Evolutionary conservation across 1,140 invertebrate genomes (phyloP), one percentile per base, ranked within the genome.

Genomic region (Rhagoletis pomonella): DNA sequence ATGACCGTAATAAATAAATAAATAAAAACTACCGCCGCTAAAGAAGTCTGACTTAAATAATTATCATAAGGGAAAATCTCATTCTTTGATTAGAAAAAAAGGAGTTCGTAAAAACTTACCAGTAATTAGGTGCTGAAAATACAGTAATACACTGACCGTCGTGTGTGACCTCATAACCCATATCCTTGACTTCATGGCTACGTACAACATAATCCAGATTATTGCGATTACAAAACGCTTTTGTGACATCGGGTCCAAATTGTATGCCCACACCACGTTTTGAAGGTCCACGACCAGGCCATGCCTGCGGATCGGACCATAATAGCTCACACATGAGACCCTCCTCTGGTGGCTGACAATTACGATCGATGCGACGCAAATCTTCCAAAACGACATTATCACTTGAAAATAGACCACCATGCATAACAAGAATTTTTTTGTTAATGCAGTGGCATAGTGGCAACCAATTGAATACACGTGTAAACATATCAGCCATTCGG

Each of bases 41-140:
- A 29, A 29, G 29, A 29, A 29, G 29, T 29, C 29, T 29, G 29
- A 29, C 29, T 29, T 29, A 29, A 29, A 29, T 29, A 29, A 29
- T 29, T 29, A 29, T 29, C 29, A 29, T 29, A 29, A 29, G 29
- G 29, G 29, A 29, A 29, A 29, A 29, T 29, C 29, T 29, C 29
- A 29, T 29, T 29, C 29, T 29, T 29, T 29, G 29, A 29, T 29
- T 29, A 29, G 29, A 29, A 29, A 29, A 29, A 29, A 29, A 29
- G 29, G 9, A 55, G 50, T 55, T 55, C 50, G 50, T 10, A 55
- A 55, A 60, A 59, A 88, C 94, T 93, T 94, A 98, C 98, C 99
- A 99, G 95, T 99, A 99, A 94, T 99, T 99, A 88, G 99, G 99
- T 88, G 99, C 99, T 39, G 98, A 99, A 94, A 99, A 99, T 4